Evolutionary conservation across 1,140 invertebrate genomes (phyloP), one percentile per base, ranked within the genome.

Genomic region (Nasonia longicornis): DNA sequence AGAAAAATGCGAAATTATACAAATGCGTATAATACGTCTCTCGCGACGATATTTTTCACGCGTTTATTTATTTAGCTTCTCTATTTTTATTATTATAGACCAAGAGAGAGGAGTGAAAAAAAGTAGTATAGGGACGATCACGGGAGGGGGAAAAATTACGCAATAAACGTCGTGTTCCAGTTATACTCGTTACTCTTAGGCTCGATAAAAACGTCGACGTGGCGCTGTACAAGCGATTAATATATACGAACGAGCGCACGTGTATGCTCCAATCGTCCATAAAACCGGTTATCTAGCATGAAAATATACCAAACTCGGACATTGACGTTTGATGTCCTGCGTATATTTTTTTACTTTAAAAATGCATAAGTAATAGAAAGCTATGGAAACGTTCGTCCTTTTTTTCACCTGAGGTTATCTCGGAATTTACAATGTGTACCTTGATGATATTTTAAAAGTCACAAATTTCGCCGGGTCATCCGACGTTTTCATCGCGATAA

Each of bases 221-320:
- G 52, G 63, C 72, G 31, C 70, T 66, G n/a, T 73, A 66, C n/a
- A 73, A 63, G 20, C 70, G 72, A 73, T 73, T 63, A 73, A 73
- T 73, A 29, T 38, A 73, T 66, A 48, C 45, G 20, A 20, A 71
- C 20, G 29, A 26, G 31, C 14, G 71, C 35, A 31, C 48, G 38
- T 72, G 31, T 14, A 20, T 77, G 35, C 66, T 42, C 52, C 31
- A 20, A 63, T n/a, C 29, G 29, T 7, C 14, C 14, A 79, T 64
- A 45, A 79, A 79, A 79, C 70, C 11, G 35, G 78, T 79, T 73
- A 66, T 38, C 78, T 79, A 79, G 26, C 52, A 26, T 64, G 70
- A 73, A 73, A 79, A 79, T 79, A 73, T 79, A 79, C 78, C 66
- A 45, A 79, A 79, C 35, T 79, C 22, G 58, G 42, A 79, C 22